Evolutionary conservation across 2,888 invertebrate genomes (phyloP).

Genomic region (Ecliptopera silaceata): DNA sequence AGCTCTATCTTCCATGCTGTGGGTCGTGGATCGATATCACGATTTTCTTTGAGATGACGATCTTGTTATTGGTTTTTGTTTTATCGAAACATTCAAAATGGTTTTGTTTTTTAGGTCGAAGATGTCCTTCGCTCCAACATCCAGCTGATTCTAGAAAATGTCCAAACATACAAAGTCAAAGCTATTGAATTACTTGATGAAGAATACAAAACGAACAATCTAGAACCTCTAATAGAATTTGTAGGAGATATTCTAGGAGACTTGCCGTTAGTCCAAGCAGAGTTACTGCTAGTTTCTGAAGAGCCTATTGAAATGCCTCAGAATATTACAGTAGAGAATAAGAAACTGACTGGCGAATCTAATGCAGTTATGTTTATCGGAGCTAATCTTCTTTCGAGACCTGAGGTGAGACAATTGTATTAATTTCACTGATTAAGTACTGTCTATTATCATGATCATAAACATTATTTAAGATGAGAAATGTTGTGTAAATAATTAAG

Average conservation of each 20-base stretch:
- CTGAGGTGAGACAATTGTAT: slow-evolving; percentile 58
- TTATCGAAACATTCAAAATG: neutral
- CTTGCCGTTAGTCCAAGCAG: slow-evolving; percentile 87
- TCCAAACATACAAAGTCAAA: slow-evolving; percentile 84
- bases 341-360: slow-evolving; percentile 81
- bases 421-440: neutral
- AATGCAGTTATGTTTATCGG: slow-evolving; percentile 79
- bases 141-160: slow-evolving; percentile 89
- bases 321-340: slow-evolving; percentile 84
- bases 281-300: slow-evolving; percentile 82
- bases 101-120: slow-evolving; percentile 52
- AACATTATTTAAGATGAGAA: too few relatives aligned
- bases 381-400: slow-evolving; percentile 75
- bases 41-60: too few relatives aligned
- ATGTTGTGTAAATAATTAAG: too few relatives aligned
- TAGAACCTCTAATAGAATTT: slow-evolving; percentile 76
- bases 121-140: slow-evolving; percentile 84
- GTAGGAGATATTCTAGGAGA: slow-evolving; percentile 85
- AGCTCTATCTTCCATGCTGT: too few relatives aligned
- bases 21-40: too few relatives aligned
- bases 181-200: slow-evolving; percentile 79
- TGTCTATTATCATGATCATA: too few relatives aligned
- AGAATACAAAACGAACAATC: slow-evolving; percentile 74
- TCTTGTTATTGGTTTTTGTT: too few relatives aligned
- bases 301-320: slow-evolving; percentile 73